These are phyloP conservation scores for Elachura formosa DNA, from an alignment of 2,113 vertebrate genomes.

Conservation along the genomic window DNA sequence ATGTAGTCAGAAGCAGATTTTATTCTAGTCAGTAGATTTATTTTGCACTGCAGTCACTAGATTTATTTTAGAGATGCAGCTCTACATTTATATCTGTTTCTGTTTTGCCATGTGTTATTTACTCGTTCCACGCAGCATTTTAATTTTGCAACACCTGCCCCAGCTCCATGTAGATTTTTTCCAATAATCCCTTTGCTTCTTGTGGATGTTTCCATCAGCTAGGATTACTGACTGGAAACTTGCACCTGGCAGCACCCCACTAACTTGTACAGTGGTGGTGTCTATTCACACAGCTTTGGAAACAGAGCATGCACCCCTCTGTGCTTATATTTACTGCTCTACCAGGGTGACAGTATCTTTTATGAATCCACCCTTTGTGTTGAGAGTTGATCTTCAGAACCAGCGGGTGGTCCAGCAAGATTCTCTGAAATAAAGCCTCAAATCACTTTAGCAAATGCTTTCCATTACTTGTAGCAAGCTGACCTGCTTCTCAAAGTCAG, in stretches of 20 bases:
- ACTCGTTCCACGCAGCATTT: not conserved
- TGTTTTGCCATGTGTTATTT: not conserved
- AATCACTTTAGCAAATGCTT: not conserved
- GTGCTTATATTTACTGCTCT: not conserved
- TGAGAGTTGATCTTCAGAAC: not conserved
- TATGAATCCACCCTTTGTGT: not conserved
- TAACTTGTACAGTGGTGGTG: not conserved
- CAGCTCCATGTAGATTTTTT: not conserved
- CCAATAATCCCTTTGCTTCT: not conserved
- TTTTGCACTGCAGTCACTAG: not conserved
- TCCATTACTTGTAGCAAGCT: not conserved
- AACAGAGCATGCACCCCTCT: not conserved
- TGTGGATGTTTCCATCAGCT: not conserved
- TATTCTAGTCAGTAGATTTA: not conserved
- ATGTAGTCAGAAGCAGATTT: not conserved
- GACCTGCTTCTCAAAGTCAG: not conserved
- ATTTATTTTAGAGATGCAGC: not conserved
- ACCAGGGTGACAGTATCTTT: not conserved
- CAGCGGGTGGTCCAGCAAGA: not conserved
- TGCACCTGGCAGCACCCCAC: not conserved
- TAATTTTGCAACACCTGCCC: not conserved
- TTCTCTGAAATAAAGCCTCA: not conserved
- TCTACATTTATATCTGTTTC: not conserved
- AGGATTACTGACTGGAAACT: not conserved
- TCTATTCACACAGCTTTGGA: not conserved